Percentiles rank a stretch among this genome's conserved stretches.
phyloP scores from a whole-genome alignment of 2,888 invertebrate species.

The Cheilosia impressa region DNA sequence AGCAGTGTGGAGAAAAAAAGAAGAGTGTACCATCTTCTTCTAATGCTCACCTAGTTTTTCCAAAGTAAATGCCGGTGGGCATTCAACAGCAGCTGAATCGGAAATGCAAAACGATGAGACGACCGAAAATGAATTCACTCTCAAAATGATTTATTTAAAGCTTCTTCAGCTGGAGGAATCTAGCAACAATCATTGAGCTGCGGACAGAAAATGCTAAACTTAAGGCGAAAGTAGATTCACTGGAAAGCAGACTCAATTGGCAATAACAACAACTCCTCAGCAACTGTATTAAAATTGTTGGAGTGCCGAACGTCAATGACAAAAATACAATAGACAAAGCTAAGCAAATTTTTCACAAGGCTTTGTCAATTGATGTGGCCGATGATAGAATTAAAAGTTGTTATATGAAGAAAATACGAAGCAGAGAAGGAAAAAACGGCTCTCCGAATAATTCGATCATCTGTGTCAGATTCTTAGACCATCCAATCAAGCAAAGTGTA shows the following conservation, averaged over 20 bases:
- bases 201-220: background rate
- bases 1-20: no score
- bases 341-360: constrained; percentile 5
- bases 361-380: constrained; percentile 1
- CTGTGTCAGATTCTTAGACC: background rate
- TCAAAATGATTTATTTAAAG: constrained; percentile 7
- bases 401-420: constrained; percentile 1
- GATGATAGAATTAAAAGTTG: background rate
- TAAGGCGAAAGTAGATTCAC: background rate
- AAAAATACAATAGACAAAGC: background rate
- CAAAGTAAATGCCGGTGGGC: no score
- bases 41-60: no score
- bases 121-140: background rate
- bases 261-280: constrained; percentile 8
- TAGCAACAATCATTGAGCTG: background rate
- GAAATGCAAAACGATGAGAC: no score
- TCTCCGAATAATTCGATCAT: background rate
- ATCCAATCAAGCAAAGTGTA: background rate
- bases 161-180: constrained; percentile 1
- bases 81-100: no score
- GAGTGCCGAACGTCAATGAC: background rate
- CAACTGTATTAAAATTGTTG: constrained; percentile 8
- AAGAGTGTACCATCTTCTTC: no score
- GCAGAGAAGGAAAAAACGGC: background rate
- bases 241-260: background rate